These are phyloP conservation scores for Meteorus cinctellus DNA, from an alignment of 2,888 invertebrate genomes.

Conservation along the genomic window DNA sequence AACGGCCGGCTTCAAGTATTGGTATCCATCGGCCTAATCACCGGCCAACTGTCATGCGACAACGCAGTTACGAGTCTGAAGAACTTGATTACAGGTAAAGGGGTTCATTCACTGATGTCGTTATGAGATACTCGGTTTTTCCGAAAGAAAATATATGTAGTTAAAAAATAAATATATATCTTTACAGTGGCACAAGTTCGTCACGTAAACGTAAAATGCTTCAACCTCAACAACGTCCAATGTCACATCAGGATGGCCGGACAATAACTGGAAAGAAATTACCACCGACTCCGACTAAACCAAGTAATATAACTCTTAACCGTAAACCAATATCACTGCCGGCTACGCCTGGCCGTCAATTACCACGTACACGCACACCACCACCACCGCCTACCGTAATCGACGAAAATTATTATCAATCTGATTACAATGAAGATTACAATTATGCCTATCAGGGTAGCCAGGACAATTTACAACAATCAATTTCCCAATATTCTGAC, in stretches of 20 bases:
- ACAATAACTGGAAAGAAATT: conserved; percentile 68
- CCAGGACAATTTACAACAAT: conserved; percentile 78
- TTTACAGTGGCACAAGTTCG: conserved; percentile 56
- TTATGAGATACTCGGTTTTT: not conserved
- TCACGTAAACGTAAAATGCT: conserved; percentile 61
- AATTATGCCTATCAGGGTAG: conserved; percentile 83
- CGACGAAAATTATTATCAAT: conserved; percentile 72
- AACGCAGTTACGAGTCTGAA: conserved; percentile 69
- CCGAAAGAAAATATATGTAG: not conserved
- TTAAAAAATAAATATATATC: not conserved
- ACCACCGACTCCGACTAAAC: conserved; percentile 71
- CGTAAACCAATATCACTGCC: conserved; percentile 74
- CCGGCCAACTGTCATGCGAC: conserved; percentile 65
- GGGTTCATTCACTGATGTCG: not conserved
- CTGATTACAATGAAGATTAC: conserved; percentile 80
- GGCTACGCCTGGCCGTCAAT: conserved; percentile 76
- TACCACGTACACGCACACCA: conserved; percentile 71
- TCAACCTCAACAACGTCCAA: conserved; percentile 65
- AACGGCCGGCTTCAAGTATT: conserved; percentile 69
- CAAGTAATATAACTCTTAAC: conserved; percentile 62
- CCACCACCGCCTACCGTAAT: conserved; percentile 47
- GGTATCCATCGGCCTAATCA: conserved; percentile 68
- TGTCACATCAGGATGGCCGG: conserved; percentile 65
- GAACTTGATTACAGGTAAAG: conserved; percentile 67
- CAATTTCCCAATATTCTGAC: conserved; percentile 44